Base-by-base conservation (phyloP, 1,140 invertebrate species). In the Dufourea novaeangliae region DNA sequence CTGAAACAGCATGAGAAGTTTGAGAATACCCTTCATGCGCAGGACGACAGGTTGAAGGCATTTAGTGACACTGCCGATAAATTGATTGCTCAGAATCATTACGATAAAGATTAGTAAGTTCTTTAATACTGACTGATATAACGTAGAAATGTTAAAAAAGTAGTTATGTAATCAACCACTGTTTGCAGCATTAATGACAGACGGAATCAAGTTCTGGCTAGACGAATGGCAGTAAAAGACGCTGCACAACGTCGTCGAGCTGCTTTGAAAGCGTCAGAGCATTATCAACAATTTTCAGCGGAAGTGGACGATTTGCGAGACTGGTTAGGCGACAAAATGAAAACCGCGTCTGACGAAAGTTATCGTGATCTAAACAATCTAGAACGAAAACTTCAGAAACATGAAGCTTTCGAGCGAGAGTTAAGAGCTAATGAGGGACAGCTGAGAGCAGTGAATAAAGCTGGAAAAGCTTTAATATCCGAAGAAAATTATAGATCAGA, bases 361-460 rank as follows among this genome's bases (percentile, higher is more conserved):
- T 99, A 98, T 88, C 94, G 97, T 34, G 98, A 99, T 88, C 92
- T 99, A 22, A 96, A 95, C 50, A 99, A 99, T 89, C 92, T 99
- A 50, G 97, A 98, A 76, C 94, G 97, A 3, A 99, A 99, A 90
- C 92, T 99, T 3, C 97, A 99, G 90, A 99, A 99, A 88, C 98
- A 99, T 88, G 98, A 99, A 91, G 98, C 98, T 0, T 99, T 99
- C 90, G 98, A 99, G 88, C 94, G 98, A 25, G 99, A 99, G 90
- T 91, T 99, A 8, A 94, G 97, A 50, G 97, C 97, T 0, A 98
- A 98, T 89, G 97, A 98, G 91, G 97, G 97, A 20, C 96, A 97
- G 88, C 91, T 99, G 14, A 92, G 96, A 50, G 95, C 95, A 56
- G 96, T 98, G 6, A 98, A 97, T 80, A 97, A 97, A 86, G 94